A percentile compares a stretch with the other conserved stretches of the same genome.
These are phyloP conservation scores for rabbit (Oryctolagus cuniculus) DNA, from an alignment of 2,113 vertebrate species.

Conservation along the genomic window DNA sequence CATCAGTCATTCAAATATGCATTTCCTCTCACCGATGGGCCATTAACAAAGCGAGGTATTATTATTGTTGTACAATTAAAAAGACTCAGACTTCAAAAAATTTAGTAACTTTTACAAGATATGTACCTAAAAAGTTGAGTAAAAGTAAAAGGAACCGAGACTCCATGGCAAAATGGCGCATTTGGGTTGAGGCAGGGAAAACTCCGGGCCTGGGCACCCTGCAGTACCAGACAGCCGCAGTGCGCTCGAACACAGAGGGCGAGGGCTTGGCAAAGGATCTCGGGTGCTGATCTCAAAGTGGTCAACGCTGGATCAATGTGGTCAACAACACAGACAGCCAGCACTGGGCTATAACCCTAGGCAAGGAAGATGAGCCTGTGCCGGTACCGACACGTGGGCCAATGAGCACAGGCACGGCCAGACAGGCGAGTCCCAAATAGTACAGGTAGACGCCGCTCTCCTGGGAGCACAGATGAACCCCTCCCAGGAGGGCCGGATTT, in stretches of 20 bases:
- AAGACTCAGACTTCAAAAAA: background rate
- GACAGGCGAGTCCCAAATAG: background rate
- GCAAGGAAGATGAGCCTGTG: background rate
- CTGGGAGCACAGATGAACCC: background rate
- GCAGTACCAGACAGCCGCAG: too few species aligned
- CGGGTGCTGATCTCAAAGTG: background rate
- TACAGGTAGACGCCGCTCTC: rapidly evolving
- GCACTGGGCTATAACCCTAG: background rate
- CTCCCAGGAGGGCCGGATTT: background rate
- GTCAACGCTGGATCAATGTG: background rate
- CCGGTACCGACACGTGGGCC: background rate
- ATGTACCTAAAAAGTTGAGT: background rate
- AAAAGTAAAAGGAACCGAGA: background rate
- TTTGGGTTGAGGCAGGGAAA: background rate
- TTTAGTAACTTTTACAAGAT: background rate
- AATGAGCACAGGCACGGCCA: background rate
- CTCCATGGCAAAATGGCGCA: background rate
- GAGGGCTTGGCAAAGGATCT: background rate
- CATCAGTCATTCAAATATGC: background rate
- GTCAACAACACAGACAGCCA: background rate
- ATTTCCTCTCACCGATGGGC: background rate
- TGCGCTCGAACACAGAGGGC: background rate
- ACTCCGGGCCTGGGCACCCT: rapidly evolving
- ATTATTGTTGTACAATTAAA: background rate
- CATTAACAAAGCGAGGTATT: background rate